These are phyloP conservation scores for Oscheius sp. DNA, from an alignment of 2,888 invertebrate species.

Conservation along the genomic window DNA sequence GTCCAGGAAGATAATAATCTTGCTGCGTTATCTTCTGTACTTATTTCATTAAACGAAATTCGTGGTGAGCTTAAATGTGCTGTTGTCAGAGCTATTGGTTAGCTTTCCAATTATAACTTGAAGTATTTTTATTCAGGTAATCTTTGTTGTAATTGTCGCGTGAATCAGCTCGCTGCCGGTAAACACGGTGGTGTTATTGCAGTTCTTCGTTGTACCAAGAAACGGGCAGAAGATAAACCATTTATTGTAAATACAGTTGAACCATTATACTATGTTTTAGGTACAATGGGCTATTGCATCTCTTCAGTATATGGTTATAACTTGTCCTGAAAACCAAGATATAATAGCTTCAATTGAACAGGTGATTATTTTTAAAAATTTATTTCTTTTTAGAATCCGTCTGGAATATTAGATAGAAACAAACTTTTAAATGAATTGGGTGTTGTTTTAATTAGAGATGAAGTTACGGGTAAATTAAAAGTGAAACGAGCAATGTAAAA, in stretches of 20 bases:
- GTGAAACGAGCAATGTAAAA: conserved; percentile 7
- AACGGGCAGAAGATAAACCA: conserved; percentile 32
- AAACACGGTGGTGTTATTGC: conserved; percentile 33
- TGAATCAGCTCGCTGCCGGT: conserved; percentile 37
- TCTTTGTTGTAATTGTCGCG: conserved; percentile 30
- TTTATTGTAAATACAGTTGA: conserved; percentile 31
- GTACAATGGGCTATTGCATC: conserved; percentile 56
- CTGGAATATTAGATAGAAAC: conserved; percentile 50
- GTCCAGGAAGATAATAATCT: conserved; percentile 2
- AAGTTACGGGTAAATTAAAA: conserved; percentile 25
- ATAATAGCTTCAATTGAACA: conserved; percentile 49
- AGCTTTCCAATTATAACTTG: neutral
- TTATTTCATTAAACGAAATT: neutral
- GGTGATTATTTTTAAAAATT: conserved; percentile 34
- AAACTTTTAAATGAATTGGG: conserved; percentile 48
- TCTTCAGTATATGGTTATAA: conserved; percentile 50
- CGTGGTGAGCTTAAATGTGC: conserved; percentile 36
- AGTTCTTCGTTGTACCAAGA: conserved; percentile 41
- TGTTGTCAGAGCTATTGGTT: conserved; percentile 42
- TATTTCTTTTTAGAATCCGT: conserved; percentile 37
- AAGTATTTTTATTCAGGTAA: conserved; percentile 30
- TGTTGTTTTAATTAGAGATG: conserved; percentile 33
- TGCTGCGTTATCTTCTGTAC: neutral
- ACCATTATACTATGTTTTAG: conserved; percentile 32
- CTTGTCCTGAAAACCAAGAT: conserved; percentile 57